Evolutionary conservation across 2,888 invertebrate genomes (phyloP).

Genomic region (Caenorhabditis macrosperma): DNA sequence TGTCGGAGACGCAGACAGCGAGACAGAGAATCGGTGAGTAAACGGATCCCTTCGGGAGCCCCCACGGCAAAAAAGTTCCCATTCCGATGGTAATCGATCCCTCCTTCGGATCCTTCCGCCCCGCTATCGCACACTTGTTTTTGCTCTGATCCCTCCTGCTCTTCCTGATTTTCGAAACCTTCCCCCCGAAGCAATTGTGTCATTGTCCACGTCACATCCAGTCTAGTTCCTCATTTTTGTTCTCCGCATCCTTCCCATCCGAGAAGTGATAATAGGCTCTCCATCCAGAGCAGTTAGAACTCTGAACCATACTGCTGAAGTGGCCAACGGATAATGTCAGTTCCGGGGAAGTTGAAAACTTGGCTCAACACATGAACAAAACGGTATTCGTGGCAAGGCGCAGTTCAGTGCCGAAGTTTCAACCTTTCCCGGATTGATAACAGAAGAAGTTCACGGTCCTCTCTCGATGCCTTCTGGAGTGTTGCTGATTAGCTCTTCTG

Average conservation of each 20-base stretch:
- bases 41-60: slow-evolving; percentile 42
- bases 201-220: background rate
- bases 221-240: background rate
- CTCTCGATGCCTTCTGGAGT: too few species aligned
- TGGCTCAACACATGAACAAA: too few species aligned
- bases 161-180: background rate
- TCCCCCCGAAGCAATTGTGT: background rate
- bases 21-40: slow-evolving; percentile 46
- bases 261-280: background rate
- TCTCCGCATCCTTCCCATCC: background rate
- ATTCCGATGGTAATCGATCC: slow-evolving; percentile 55
- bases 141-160: background rate
- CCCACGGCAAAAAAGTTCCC: slow-evolving; percentile 28
- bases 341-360: too few species aligned
- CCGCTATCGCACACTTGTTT: slow-evolving; percentile 41
- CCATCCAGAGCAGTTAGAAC: background rate
- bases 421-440: too few species aligned
- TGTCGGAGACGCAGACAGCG: slow-evolving; percentile 45
- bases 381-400: too few species aligned
- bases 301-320: background rate
- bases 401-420: too few species aligned
- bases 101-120: slow-evolving; percentile 5
- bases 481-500: too few species aligned
- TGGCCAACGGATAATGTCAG: too few species aligned
- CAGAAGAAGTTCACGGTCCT: too few species aligned